A percentile compares a stretch with the other conserved stretches of the same genome.
Evolutionary conservation across 1,140 invertebrate genomes (phyloP).

Genomic region (Sminthurinus signatus): DNA sequence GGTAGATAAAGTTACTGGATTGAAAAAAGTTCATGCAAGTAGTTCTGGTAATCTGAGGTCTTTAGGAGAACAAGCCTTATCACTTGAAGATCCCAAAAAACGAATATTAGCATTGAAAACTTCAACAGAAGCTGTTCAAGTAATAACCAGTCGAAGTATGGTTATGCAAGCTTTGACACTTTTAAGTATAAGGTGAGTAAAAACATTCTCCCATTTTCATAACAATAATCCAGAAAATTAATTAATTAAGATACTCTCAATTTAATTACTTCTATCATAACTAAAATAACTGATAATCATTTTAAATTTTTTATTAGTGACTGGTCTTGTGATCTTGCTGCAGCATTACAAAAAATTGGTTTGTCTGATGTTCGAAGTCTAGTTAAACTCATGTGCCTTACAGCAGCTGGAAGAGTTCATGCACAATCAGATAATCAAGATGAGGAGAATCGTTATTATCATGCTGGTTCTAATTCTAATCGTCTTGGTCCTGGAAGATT

Average conservation of each 20-base stretch:
- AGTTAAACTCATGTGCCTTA: conserved; percentile 58
- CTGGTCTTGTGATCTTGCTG: conserved; percentile 50
- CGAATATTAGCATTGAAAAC: conserved; percentile 51
- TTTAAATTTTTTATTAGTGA: conserved; percentile 45
- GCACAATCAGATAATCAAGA: conserved; percentile 14
- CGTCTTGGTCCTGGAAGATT: conserved; percentile 23
- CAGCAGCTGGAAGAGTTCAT: conserved; percentile 52
- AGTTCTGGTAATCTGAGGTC: conserved; percentile 25
- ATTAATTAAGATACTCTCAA: too few species aligned
- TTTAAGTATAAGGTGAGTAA: conserved; percentile 51
- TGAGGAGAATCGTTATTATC: conserved; percentile 24
- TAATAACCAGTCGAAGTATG: conserved; percentile 53
- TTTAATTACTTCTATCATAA: too few species aligned
- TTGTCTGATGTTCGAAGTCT: conserved; percentile 56
- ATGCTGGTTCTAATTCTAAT: conserved; percentile 9
- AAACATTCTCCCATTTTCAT: conserved; percentile 7
- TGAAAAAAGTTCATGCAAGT: conserved; percentile 7
- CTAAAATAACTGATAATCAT: too few species aligned
- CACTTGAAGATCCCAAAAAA: conserved; percentile 48
- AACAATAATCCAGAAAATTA: too few species aligned
- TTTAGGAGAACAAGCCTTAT: conserved; percentile 52
- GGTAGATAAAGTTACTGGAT: conserved; percentile 42
- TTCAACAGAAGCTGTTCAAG: conserved; percentile 50
- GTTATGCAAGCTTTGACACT: conserved; percentile 53
- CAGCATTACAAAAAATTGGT: conserved; percentile 54